Percentiles rank a stretch among this genome's conserved stretches.
These are phyloP conservation scores for Galeopterus variegatus DNA, from an alignment of 2,113 vertebrate genomes.

Conservation along the genomic window DNA sequence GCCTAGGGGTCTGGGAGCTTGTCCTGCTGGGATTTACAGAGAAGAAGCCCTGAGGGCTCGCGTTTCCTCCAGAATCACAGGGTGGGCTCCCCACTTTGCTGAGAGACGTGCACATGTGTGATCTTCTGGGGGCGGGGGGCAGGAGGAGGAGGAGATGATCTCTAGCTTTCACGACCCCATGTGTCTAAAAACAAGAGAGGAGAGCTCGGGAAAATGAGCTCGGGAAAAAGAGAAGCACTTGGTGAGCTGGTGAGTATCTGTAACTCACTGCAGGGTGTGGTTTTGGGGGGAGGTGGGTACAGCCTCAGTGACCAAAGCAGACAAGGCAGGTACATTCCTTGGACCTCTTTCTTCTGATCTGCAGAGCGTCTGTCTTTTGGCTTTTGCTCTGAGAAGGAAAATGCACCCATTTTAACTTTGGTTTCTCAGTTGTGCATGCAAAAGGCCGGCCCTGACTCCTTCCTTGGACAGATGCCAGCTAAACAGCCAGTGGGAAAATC, in stretches of 20 bases:
- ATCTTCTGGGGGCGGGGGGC: rapidly evolving
- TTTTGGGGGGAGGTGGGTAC: rapidly evolving
- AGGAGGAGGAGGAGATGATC: neutral
- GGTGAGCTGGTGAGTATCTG: neutral
- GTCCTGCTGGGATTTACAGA: neutral
- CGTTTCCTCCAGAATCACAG: too few relatives aligned
- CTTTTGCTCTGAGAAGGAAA: neutral
- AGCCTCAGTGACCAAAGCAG: neutral
- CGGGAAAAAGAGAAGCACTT: rapidly evolving
- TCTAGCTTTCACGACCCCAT: rapidly evolving
- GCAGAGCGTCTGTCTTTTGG: rapidly evolving
- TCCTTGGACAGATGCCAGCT: neutral
- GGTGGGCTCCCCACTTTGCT: neutral
- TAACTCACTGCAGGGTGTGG: neutral
- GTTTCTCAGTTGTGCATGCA: rapidly evolving
- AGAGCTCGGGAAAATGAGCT: neutral
- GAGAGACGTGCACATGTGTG: neutral
- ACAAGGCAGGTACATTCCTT: neutral
- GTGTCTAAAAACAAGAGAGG: neutral
- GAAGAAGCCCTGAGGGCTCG: neutral
- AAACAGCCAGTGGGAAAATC: neutral
- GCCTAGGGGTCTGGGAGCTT: neutral
- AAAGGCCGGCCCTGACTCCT: neutral
- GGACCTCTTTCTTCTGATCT: neutral
- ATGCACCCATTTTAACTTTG: rapidly evolving